Conservation (phyloP, 1,140 invertebrate genomes). For the Cherax quadricarinatus region DNA sequence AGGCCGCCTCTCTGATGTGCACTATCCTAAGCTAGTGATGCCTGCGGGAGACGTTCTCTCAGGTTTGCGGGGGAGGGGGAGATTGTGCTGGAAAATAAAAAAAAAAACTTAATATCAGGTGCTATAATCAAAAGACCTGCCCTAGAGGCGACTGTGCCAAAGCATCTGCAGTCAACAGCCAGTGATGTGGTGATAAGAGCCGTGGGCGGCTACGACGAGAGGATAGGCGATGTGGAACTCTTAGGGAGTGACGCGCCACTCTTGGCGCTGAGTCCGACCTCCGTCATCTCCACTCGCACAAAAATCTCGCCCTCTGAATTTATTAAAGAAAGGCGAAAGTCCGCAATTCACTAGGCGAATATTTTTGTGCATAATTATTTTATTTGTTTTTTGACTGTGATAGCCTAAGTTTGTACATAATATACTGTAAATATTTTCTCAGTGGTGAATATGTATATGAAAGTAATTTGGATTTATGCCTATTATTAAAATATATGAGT, state of each 20-base stretch:
- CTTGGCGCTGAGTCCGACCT: conserved; percentile 10
- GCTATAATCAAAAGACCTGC: conserved; percentile 71
- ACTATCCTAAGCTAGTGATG: conserved; percentile 24
- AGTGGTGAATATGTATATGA: conserved; percentile 70
- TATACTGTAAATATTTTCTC: conserved; percentile 70
- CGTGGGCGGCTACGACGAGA: not conserved
- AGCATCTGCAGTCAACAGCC: conserved; percentile 54
- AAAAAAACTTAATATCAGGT: conserved; percentile 64
- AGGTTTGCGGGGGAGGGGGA: conserved; percentile 8
- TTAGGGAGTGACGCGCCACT: conserved; percentile 57
- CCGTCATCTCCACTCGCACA: not conserved
- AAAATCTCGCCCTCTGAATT: conserved; percentile 12
- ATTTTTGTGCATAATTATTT: conserved; percentile 56
- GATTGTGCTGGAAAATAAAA: conserved; percentile 7
- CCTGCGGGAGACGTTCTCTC: not conserved
- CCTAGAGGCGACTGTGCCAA: conserved; percentile 59
- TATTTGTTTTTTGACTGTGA: conserved; percentile 71
- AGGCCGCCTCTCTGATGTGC: conserved; percentile 73
- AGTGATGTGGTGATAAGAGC: conserved; percentile 19
- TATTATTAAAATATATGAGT: conserved; percentile 71
- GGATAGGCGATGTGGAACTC: conserved; percentile 40
- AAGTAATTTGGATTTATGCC: conserved; percentile 69
- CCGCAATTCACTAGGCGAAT: conserved; percentile 35
- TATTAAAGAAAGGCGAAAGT: not conserved
- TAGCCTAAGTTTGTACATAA: conserved; percentile 71